Conservation (phyloP, 2,888 invertebrate species). For the Epiblema foenella region DNA sequence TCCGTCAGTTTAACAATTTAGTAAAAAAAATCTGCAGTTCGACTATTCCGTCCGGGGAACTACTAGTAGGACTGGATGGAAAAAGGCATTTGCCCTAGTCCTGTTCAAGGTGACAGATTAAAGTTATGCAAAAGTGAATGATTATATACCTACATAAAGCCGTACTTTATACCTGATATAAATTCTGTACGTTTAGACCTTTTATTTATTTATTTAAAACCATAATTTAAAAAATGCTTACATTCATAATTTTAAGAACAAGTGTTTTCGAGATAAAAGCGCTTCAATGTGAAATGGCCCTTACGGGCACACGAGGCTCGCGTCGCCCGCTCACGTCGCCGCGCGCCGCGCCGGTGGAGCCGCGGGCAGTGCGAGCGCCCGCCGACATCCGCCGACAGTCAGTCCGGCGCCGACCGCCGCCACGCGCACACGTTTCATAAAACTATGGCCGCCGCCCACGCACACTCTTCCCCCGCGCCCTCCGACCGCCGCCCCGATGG, state of each 20-base stretch:
- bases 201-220: no score
- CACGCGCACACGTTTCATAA: constrained; percentile 73
- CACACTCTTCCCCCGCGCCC: constrained; percentile 77
- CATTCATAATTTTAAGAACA: background rate
- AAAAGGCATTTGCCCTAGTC: no score
- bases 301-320: constrained; percentile 75
- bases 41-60: no score
- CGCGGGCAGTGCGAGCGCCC: constrained; percentile 46
- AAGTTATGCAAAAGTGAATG: no score
- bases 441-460: constrained; percentile 79
- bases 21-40: no score
- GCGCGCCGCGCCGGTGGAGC: constrained; percentile 35
- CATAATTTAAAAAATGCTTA: background rate
- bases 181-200: no score
- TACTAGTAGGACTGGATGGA: no score
- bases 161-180: no score
- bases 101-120: no score
- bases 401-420: constrained; percentile 82
- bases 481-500: constrained; percentile 81
- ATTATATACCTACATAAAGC: no score
- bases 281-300: constrained; percentile 55
- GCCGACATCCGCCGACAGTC: constrained; percentile 84
- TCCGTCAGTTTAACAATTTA: no score
- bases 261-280: constrained; percentile 7
- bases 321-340: constrained; percentile 78